Evolutionary conservation across 1,140 invertebrate species (phyloP).

Genomic region (Helicoverpa zea): DNA sequence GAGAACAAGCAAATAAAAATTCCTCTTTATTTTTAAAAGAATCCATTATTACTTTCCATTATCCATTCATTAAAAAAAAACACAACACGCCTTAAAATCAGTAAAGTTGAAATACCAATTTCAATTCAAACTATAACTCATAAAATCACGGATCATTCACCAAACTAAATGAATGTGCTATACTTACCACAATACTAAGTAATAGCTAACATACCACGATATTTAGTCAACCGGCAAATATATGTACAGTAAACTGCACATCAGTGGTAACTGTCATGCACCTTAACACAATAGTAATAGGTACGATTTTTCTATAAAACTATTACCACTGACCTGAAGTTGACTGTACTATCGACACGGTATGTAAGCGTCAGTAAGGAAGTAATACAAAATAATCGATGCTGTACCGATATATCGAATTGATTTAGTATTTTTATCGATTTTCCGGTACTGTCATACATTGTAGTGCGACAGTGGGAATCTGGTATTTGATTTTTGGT

Average conservation of each 20-base stretch:
- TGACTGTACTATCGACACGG: not conserved
- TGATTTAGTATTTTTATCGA: constrained; percentile 18
- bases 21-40: too few species aligned
- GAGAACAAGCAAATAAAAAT: too few species aligned
- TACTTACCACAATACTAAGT: not conserved
- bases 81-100: too few species aligned
- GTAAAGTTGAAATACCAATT: not conserved
- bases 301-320: too few species aligned
- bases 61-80: too few species aligned
- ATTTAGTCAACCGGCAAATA: not conserved
- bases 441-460: not conserved
- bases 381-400: not conserved
- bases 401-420: not conserved
- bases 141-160: not conserved
- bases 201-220: not conserved
- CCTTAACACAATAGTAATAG: too few species aligned
- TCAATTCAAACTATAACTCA: not conserved
- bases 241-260: not conserved
- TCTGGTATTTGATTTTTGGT: too few species aligned
- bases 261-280: too few species aligned
- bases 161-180: not conserved
- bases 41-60: too few species aligned
- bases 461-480: too few species aligned
- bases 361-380: not conserved
- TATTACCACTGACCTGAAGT: too few species aligned